These are phyloP conservation scores for Eptesicus fuscus DNA, from an alignment of 2,113 vertebrate genomes.

Conservation along the genomic window DNA sequence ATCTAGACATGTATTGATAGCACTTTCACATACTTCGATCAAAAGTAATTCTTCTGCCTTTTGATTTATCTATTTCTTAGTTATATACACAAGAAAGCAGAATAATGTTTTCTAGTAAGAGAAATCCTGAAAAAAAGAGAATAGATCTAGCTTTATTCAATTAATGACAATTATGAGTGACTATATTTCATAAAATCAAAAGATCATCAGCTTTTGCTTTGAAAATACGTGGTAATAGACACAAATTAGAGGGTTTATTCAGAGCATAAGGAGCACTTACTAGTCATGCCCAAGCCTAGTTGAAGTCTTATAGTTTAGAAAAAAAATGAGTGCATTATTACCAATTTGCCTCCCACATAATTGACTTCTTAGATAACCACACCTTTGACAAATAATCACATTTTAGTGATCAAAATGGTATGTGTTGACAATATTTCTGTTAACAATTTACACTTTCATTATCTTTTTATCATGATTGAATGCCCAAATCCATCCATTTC, in stretches of 20 bases:
- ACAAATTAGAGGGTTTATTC: conserved; percentile 30
- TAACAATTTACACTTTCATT: conserved; percentile 33
- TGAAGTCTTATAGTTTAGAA: conserved; percentile 26
- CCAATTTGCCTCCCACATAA: background rate
- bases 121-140: conserved; percentile 43
- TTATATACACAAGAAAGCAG: conserved; percentile 13
- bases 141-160: background rate
- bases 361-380: background rate
- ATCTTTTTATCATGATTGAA: conserved; percentile 31
- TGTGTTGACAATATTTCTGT: conserved; percentile 20
- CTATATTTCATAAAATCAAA: conserved; percentile 47
- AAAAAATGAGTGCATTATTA: background rate
- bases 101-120: conserved; percentile 24
- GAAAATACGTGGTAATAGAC: conserved; percentile 22
- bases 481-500: conserved; percentile 24
- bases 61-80: conserved; percentile 49
- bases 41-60: conserved; percentile 63
- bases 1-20: conserved; percentile 61
- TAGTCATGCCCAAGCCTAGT: conserved; percentile 6
- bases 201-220: conserved; percentile 31
- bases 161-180: conserved; percentile 36
- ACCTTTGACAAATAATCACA: conserved; percentile 22
- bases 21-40: conserved; percentile 38
- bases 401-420: conserved; percentile 27
- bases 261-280: conserved; percentile 42